phyloP scores from a whole-genome alignment of 2,797 vertebrate species.

The Phalanger gymnotis region DNA sequence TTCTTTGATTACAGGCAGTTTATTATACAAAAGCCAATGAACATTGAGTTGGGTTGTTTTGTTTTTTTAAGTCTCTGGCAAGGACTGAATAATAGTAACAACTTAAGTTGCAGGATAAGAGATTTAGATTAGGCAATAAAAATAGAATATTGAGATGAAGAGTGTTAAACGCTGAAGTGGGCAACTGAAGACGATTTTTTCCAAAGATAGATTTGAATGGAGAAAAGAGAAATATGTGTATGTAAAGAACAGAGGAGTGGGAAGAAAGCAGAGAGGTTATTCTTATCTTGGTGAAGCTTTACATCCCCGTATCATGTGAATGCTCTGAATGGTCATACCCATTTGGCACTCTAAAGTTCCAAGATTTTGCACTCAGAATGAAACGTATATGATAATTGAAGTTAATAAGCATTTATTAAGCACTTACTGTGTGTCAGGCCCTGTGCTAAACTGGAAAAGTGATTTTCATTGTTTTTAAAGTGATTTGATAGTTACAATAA shows the following conservation, averaged over 20 bases:
- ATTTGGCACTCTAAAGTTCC: conserved; percentile 13
- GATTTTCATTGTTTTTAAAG: background rate
- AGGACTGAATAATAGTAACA: conserved; percentile 11
- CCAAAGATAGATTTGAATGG: background rate
- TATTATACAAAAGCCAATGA: background rate
- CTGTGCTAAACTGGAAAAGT: background rate
- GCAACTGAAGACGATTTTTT: background rate
- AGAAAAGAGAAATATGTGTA: conserved; percentile 24
- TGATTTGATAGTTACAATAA: background rate
- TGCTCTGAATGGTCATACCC: background rate
- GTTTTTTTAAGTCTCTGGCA: background rate
- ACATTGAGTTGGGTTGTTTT: background rate
- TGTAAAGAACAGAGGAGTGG: background rate
- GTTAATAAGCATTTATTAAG: background rate
- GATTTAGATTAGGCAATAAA: background rate
- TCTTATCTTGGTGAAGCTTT: background rate
- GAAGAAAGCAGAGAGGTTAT: background rate
- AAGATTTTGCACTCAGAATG: background rate
- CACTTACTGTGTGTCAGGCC: background rate
- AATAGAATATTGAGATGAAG: background rate
- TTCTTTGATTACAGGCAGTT: conserved; percentile 3
- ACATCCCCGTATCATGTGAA: background rate
- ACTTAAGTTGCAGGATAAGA: conserved; percentile 26
- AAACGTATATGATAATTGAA: background rate
- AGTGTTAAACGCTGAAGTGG: background rate